Evolutionary conservation across 2,113 vertebrate genomes (phyloP).

Genomic region (Cyprichromis sp.): DNA sequence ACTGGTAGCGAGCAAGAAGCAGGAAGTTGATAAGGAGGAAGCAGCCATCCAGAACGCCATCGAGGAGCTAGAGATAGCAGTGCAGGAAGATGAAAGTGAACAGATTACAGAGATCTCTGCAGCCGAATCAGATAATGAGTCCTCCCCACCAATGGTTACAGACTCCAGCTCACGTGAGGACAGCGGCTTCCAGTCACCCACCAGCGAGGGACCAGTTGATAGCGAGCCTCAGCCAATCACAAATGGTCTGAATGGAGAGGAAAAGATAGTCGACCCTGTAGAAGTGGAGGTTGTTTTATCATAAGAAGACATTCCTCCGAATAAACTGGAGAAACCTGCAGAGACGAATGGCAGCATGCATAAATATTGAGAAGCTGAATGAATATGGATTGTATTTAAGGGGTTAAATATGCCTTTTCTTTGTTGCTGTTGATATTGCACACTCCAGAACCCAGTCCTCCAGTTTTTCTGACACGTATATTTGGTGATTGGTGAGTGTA

Average conservation of each 20-base stretch:
- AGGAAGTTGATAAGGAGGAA: neutral
- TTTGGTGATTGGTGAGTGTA: neutral
- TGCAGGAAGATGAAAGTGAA: conserved; percentile 31
- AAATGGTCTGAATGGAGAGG: conserved; percentile 9
- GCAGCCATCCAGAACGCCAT: conserved; percentile 6
- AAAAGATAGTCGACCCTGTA: neutral
- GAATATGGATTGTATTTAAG: neutral
- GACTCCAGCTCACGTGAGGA: conserved; percentile 21
- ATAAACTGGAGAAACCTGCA: conserved; percentile 25
- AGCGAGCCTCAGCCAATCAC: neutral
- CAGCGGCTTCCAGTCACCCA: conserved; percentile 48
- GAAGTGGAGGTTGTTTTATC: conserved; percentile 33
- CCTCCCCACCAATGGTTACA: neutral
- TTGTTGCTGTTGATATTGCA: neutral
- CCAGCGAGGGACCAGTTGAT: conserved; percentile 20
- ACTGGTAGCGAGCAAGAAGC: conserved; percentile 11
- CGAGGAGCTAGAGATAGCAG: conserved; percentile 37
- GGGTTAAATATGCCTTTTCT: neutral
- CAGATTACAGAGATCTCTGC: neutral
- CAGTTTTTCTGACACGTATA: neutral
- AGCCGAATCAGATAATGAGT: conserved; percentile 10
- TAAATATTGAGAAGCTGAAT: neutral
- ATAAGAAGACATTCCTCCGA: neutral
- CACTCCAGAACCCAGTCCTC: neutral
- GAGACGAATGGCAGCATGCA: neutral